phyloP scores from a whole-genome alignment of 2,888 invertebrate species.

The Erebia ligea region DNA sequence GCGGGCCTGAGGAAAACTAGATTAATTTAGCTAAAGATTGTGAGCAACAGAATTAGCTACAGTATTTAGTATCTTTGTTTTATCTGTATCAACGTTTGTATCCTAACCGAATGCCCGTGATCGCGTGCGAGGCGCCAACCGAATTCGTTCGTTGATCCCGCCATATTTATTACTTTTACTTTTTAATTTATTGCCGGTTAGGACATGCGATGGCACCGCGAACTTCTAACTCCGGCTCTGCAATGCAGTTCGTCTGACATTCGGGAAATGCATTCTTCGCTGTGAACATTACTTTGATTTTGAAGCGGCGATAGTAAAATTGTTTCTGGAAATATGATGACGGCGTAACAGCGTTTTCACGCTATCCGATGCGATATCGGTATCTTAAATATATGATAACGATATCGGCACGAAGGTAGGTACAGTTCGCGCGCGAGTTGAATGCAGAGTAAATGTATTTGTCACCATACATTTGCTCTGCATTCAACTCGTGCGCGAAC shows the following conservation, averaged over 20 bases:
- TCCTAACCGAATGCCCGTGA: slow-evolving; percentile 40
- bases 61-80: not conserved
- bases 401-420: too few species aligned
- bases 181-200: slow-evolving; percentile 46
- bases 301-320: slow-evolving; percentile 9
- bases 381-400: not conserved
- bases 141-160: slow-evolving; percentile 48
- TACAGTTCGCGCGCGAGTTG: too few species aligned
- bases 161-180: slow-evolving; percentile 51
- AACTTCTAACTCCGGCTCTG: slow-evolving; percentile 42
- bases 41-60: too few species aligned
- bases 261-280: slow-evolving; percentile 28
- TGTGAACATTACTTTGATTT: slow-evolving; percentile 18
- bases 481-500: too few species aligned
- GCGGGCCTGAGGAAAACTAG: too few species aligned
- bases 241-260: slow-evolving; percentile 43
- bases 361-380: not conserved
- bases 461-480: too few species aligned
- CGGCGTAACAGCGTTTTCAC: not conserved
- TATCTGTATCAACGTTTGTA: slow-evolving; percentile 17
- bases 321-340: slow-evolving; percentile 10
- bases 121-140: slow-evolving; percentile 48
- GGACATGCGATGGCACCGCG: slow-evolving; percentile 44
- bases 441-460: too few species aligned
- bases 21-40: too few species aligned